A percentile compares a stretch with the other conserved stretches of the same genome.
phyloP scores from a whole-genome alignment of 2,113 vertebrate species.

The Polypterus bichir region DNA sequence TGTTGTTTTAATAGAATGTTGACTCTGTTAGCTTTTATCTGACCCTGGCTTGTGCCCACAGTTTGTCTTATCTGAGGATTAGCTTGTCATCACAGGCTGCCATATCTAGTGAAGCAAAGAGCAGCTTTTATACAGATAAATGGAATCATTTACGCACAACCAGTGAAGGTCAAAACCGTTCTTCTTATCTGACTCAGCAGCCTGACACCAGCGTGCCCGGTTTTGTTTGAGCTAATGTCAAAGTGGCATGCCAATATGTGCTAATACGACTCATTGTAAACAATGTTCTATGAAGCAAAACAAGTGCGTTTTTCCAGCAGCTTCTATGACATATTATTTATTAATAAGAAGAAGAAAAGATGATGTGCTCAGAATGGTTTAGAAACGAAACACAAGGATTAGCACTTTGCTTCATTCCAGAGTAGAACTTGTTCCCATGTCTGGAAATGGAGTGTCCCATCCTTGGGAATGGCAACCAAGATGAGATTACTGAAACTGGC shows the following conservation, averaged over 20 bases:
- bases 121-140: conserved; percentile 23
- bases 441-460: no score
- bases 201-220: background rate
- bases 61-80: conserved; percentile 22
- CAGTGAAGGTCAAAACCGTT: conserved; percentile 22
- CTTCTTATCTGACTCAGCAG: background rate
- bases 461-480: no score
- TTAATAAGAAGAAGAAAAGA: no score
- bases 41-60: conserved; percentile 15
- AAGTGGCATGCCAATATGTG: background rate
- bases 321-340: no score
- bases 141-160: conserved; percentile 16
- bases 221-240: background rate
- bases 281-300: no score
- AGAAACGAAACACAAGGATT: no score
- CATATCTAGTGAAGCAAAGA: conserved; percentile 22
- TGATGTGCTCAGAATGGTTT: no score
- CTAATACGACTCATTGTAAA: no score
- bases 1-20: conserved; percentile 5
- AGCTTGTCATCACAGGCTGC: conserved; percentile 20
- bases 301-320: no score
- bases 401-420: no score
- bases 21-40: conserved; percentile 18
- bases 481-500: no score
- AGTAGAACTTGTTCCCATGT: no score